These are phyloP conservation scores for Prenolepis imparis DNA, from an alignment of 2,888 invertebrate species.

Conservation along the genomic window DNA sequence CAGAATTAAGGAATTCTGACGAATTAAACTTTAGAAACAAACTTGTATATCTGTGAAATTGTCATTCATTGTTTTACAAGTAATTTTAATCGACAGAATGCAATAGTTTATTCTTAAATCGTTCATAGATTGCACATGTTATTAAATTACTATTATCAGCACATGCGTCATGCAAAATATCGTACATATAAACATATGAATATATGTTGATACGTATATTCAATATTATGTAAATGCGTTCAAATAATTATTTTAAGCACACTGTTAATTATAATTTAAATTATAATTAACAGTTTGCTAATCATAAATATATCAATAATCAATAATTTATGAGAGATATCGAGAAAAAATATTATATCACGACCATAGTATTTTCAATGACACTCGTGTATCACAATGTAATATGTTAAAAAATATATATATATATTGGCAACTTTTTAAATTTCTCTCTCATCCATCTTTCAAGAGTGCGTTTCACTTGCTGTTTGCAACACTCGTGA, in stretches of 20 bases:
- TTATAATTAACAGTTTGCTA: not conserved
- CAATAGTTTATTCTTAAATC: not conserved
- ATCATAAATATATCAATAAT: not conserved
- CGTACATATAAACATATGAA: not conserved
- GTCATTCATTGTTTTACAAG: not conserved
- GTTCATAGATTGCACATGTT: not conserved
- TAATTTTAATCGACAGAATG: not conserved
- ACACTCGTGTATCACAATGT: not conserved
- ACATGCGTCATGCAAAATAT: not conserved
- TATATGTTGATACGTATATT: not conserved
- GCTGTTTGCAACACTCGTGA: not conserved
- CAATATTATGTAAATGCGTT: not conserved
- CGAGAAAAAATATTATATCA: not conserved
- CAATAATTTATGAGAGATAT: not conserved
- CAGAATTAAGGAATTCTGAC: not conserved
- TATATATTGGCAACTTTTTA: not conserved
- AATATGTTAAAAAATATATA: not conserved
- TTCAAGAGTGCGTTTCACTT: not conserved
- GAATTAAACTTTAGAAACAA: not conserved
- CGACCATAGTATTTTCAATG: not conserved
- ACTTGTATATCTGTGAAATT: not conserved
- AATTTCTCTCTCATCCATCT: not conserved
- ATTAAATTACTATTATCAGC: constrained; percentile 20
- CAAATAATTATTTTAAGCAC: too few species aligned
- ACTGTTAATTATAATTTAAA: too few species aligned